Conservation (phyloP, 2,113 vertebrate genomes). For the Cyanoramphus novaezelandiae region DNA sequence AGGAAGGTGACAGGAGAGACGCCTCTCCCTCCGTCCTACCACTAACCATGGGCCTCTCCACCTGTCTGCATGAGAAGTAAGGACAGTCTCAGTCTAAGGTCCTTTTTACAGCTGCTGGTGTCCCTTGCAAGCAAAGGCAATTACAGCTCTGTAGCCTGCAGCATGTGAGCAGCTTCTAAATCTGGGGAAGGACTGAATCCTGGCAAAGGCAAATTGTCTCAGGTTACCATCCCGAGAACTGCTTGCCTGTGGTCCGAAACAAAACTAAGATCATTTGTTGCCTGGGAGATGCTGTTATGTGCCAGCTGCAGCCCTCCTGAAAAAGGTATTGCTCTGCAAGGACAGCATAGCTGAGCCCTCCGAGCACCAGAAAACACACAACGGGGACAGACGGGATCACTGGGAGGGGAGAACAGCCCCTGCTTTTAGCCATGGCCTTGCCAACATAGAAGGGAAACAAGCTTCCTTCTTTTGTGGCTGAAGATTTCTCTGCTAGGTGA, state of each 20-base stretch:
- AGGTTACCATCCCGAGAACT: neutral
- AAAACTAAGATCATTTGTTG: neutral
- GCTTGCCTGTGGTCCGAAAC: neutral
- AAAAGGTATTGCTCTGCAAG: neutral
- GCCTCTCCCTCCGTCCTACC: accelerated
- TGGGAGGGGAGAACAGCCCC: neutral
- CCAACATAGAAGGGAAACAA: accelerated
- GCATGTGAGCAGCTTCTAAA: slow-evolving; percentile 47
- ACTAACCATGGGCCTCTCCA: neutral
- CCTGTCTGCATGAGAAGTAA: neutral
- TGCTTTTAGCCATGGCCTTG: neutral
- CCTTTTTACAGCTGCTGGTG: neutral
- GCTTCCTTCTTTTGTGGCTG: neutral
- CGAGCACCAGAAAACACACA: no score
- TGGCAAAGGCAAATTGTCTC: slow-evolving; percentile 22
- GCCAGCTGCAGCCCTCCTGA: neutral
- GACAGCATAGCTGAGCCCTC: neutral
- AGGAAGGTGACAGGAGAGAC: neutral
- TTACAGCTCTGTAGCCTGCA: neutral
- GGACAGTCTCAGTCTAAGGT: neutral
- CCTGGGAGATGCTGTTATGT: neutral
- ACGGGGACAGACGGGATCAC: accelerated
- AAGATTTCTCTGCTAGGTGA: neutral
- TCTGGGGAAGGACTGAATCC: slow-evolving; percentile 24
- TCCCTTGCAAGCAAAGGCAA: neutral